Evolutionary conservation across 2,113 vertebrate genomes (phyloP).

Genomic region (Spilogale gracilis): DNA sequence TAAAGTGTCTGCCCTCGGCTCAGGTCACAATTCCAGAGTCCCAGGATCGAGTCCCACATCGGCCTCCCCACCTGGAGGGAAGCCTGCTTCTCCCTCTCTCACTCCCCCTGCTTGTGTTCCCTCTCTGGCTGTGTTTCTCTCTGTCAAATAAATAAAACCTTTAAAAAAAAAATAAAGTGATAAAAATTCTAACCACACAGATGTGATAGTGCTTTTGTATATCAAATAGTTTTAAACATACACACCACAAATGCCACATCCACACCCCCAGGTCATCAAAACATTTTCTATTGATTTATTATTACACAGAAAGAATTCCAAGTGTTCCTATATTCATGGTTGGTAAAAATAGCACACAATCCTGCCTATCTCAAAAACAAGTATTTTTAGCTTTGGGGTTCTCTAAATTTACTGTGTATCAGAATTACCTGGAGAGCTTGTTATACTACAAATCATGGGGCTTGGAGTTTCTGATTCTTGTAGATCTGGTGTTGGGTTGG

Average conservation of each 20-base stretch:
- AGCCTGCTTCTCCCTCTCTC: no score
- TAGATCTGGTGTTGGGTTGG: neutral
- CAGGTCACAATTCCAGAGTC: no score
- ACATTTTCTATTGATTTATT: neutral
- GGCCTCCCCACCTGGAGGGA: no score
- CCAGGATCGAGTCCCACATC: no score
- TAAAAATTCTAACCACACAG: conserved; percentile 42
- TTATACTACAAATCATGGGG: neutral
- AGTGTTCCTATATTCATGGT: neutral
- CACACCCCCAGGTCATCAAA: neutral
- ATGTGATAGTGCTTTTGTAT: conserved; percentile 2
- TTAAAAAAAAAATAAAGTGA: neutral
- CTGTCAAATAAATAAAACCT: no score
- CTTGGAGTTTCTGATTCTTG: neutral
- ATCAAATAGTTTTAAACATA: conserved; percentile 1
- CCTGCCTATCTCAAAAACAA: neutral
- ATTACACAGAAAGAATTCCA: conserved; percentile 41
- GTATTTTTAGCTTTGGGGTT: neutral
- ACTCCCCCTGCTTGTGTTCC: no score
- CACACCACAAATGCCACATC: neutral
- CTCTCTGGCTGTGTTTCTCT: no score
- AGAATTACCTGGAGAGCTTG: conserved; percentile 15
- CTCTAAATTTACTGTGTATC: neutral
- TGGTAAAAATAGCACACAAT: neutral
- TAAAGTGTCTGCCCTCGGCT: no score